Percentiles rank a stretch among this genome's conserved stretches.
Conservation (phyloP, 2,888 invertebrate species). For the Limnephilus rhombicus region DNA sequence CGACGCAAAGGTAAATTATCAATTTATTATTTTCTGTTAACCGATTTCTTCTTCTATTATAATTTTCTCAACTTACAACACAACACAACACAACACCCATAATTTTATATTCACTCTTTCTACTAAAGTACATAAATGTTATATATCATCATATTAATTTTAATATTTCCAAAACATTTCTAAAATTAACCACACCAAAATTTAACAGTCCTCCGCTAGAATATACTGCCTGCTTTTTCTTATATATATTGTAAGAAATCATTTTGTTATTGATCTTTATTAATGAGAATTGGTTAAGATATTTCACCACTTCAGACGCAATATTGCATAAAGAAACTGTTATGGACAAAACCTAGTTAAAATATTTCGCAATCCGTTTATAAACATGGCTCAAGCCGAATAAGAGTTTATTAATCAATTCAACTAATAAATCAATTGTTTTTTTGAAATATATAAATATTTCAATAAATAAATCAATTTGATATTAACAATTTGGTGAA, state of each 20-base stretch:
- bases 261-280: not conserved
- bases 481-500: not conserved
- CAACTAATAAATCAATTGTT: too few species aligned
- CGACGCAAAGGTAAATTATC: constrained; percentile 62
- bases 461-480: too few species aligned
- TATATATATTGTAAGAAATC: not conserved
- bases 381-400: not conserved
- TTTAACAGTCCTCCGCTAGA: not conserved
- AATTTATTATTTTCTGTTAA: not conserved
- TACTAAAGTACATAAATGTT: not conserved
- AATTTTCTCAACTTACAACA: not conserved
- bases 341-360: not conserved
- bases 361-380: not conserved
- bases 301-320: not conserved
- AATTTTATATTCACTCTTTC: not conserved
- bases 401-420: too few species aligned
- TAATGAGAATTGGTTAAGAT: not conserved
- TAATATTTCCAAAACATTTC: constrained; percentile 43
- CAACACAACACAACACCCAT: not conserved
- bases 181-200: constrained; percentile 39
- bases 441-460: too few species aligned
- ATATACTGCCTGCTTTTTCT: not conserved
- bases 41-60: not conserved
- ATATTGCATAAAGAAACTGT: not conserved
- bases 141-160: constrained; percentile 2